Evolutionary conservation across 2,888 invertebrate species (phyloP), one percentile per base, ranked within the genome.

Genomic region (Odontocolon sp.): DNA sequence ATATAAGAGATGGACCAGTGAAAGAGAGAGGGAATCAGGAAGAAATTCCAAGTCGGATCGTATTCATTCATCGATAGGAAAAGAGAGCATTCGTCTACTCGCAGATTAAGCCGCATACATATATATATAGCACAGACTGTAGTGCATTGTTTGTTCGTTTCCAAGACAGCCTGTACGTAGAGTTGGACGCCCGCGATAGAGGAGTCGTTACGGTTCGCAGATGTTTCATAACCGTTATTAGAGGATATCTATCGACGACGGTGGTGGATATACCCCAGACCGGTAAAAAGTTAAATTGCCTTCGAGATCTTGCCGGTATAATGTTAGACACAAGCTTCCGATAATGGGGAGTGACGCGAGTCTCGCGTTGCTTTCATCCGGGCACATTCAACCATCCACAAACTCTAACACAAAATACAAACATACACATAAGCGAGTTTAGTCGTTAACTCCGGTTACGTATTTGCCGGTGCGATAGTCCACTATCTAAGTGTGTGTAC

Each of bases 181-280:
- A 40, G 28, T 59, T 61, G 52, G 33, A 47, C 23, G 23, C 56
- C 40, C 63, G 33, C 70, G 71, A 76, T 76, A 77, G 71, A 33
- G 45, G 31, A 71, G 63, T 76, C 76, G 76, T 76, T 76, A 71
- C 67, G 67, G 61, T 71, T 67, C 61, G 71, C 50, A 50, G 59
- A 57, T 63, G 63, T 76, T 76, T 76, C 63, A 71, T 71, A 71
- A 76, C 76, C 40, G 71, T 63, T 63, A 63, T 67, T 76, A 66
- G 61, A 61, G 9, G 52, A 70, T 69, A 66, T 66, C 63, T 74
- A 74, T 75, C 56, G 70, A 45, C 66, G 59, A 64, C 36, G 31
- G 45, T 33, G 40, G 63, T 21, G 36, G 26, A 11, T 26, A 4
- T 50, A 33, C 11, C 40, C 40, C 31, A 14, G 33, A 69, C 33